phyloP scores from a whole-genome alignment of 2,113 vertebrate species.

The Mohoua ochrocephala region DNA sequence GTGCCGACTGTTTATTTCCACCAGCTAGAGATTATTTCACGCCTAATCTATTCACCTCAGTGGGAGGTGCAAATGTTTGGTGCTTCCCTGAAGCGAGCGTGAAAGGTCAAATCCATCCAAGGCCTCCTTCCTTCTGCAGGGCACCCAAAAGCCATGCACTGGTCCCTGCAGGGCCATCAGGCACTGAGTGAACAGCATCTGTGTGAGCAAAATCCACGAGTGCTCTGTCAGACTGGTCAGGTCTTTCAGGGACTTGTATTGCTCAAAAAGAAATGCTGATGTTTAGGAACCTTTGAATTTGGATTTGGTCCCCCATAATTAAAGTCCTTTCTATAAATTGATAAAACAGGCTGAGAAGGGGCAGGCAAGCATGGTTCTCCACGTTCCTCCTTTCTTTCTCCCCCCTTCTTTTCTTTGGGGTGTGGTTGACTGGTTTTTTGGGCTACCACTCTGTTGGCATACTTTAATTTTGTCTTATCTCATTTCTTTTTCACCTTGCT shows the following conservation, averaged over 20 bases:
- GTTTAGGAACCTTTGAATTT: not conserved
- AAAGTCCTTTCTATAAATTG: not conserved
- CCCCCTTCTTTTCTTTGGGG: not conserved
- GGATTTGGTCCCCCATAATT: not conserved
- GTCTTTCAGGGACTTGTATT: not conserved
- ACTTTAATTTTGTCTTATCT: not conserved
- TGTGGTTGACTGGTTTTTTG: not conserved
- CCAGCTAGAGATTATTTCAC: not conserved
- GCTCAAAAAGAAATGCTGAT: not conserved
- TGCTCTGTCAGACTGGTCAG: not conserved
- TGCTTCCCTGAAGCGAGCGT: not conserved
- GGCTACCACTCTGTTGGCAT: not conserved
- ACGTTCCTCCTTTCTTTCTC: not conserved
- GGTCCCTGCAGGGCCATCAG: accelerated
- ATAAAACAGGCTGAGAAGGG: not conserved
- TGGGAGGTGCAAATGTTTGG: not conserved
- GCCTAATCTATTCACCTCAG: not conserved
- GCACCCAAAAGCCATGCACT: not conserved
- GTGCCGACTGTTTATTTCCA: not conserved
- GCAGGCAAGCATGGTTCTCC: not conserved
- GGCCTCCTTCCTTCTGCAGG: not conserved
- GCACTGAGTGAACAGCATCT: accelerated
- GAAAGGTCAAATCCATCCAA: not conserved
- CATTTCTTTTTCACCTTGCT: not conserved
- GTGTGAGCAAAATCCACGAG: accelerated